Evolutionary conservation across 1,140 invertebrate genomes (phyloP).

Genomic region (Orius insidiosus): DNA sequence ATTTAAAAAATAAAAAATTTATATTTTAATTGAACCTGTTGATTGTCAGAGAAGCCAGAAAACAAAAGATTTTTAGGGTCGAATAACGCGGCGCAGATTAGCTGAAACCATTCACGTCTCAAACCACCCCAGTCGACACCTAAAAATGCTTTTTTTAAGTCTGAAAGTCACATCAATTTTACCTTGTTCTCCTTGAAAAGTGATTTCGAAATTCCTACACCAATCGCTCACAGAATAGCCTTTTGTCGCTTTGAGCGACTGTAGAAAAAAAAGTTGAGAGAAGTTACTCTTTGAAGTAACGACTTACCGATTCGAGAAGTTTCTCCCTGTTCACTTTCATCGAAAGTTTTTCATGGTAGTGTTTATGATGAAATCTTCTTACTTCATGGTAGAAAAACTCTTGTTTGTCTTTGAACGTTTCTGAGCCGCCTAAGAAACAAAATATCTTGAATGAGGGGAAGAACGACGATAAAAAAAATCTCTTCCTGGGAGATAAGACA

Average conservation of each 20-base stretch:
- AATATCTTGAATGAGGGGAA: no score
- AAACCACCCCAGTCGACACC: slow-evolving; percentile 88
- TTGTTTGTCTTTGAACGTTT: slow-evolving; percentile 90
- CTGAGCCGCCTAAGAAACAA: slow-evolving; percentile 50
- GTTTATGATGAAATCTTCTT: slow-evolving; percentile 64
- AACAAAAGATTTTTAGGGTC: slow-evolving; percentile 69
- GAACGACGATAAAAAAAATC: no score
- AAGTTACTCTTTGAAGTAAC: no score
- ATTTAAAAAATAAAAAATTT: slow-evolving; percentile 1
- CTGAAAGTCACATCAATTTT: slow-evolving; percentile 12
- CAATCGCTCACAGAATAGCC: slow-evolving; percentile 65
- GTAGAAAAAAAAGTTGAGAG: slow-evolving; percentile 17
- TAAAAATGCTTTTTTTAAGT: slow-evolving; percentile 25
- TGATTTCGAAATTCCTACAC: slow-evolving; percentile 86
- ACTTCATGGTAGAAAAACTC: slow-evolving; percentile 90
- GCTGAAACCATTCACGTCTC: slow-evolving; percentile 82
- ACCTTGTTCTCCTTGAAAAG: slow-evolving; percentile 82
- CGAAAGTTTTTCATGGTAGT: slow-evolving; percentile 66
- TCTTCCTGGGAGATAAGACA: no score
- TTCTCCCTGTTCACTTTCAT: slow-evolving; percentile 67
- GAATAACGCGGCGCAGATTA: slow-evolving; percentile 72
- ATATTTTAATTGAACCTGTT: slow-evolving; percentile 30
- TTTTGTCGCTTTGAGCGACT: slow-evolving; percentile 71
- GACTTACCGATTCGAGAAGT: slow-evolving; percentile 53
- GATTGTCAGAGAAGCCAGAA: slow-evolving; percentile 66